Evolutionary conservation across 2,113 vertebrate genomes (phyloP).

Genomic region (Verasper variegatus): DNA sequence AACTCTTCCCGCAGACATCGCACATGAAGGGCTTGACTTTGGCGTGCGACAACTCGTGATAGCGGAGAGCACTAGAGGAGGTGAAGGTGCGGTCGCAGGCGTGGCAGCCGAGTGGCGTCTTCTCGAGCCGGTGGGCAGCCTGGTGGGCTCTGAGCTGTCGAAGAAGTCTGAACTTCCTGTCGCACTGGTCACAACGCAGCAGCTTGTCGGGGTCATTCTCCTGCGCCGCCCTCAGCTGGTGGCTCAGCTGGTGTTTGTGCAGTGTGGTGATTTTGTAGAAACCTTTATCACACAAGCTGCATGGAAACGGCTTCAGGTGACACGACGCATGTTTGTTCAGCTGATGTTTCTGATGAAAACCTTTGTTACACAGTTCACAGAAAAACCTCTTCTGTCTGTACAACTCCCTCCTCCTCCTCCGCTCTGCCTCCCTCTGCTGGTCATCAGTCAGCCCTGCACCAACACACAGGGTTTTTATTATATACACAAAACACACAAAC

Average conservation of each 20-base stretch:
- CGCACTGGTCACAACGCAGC: constrained; percentile 64
- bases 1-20: constrained; percentile 68
- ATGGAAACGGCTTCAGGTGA: constrained; percentile 73
- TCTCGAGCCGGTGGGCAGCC: constrained; percentile 46
- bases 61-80: constrained; percentile 49
- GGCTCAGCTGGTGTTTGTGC: constrained; percentile 54
- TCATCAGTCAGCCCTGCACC: constrained; percentile 43
- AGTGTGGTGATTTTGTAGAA: constrained; percentile 66
- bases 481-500: not conserved
- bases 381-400: constrained; percentile 76
- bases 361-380: constrained; percentile 71
- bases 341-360: constrained; percentile 76
- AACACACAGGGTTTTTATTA: not conserved
- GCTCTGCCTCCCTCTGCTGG: constrained; percentile 59
- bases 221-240: constrained; percentile 59
- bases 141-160: constrained; percentile 66
- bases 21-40: constrained; percentile 72
- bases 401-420: constrained; percentile 60
- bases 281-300: constrained; percentile 70
- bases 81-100: constrained; percentile 62
- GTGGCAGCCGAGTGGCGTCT: constrained; percentile 44
- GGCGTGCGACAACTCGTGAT: constrained; percentile 61
- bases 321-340: constrained; percentile 63
- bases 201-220: constrained; percentile 62
- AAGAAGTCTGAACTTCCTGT: constrained; percentile 56